phyloP scores from a whole-genome alignment of 2,797 vertebrate genomes.

The Galagoides demidoff region DNA sequence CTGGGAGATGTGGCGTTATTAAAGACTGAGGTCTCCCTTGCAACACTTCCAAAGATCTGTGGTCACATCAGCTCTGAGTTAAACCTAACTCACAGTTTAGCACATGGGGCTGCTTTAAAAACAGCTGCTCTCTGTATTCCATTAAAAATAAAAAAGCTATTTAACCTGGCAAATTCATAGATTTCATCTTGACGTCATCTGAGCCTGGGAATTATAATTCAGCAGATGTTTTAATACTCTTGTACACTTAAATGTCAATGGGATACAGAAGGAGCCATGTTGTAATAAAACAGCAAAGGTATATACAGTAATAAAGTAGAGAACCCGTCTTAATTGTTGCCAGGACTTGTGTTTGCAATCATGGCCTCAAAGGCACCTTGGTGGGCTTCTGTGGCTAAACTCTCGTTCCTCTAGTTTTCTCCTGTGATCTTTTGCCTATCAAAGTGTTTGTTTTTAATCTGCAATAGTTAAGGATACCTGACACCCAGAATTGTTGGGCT shows the following conservation, averaged over 20 bases:
- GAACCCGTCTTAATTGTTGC: conserved; percentile 19
- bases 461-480: neutral
- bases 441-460: neutral
- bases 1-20: neutral
- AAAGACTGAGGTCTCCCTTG: conserved; percentile 29
- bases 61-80: conserved; percentile 28
- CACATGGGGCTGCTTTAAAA: conserved; percentile 33
- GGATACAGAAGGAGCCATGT: neutral
- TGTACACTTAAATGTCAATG: neutral
- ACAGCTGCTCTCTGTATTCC: conserved; percentile 59
- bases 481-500: neutral
- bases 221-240: conserved; percentile 67
- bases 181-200: conserved; percentile 61
- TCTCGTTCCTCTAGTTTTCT: neutral
- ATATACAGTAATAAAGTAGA: neutral
- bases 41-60: neutral
- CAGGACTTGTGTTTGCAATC: conserved; percentile 14
- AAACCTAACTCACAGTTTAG: conserved; percentile 6
- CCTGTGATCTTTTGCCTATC: neutral
- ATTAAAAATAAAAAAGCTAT: conserved; percentile 55
- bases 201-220: conserved; percentile 60
- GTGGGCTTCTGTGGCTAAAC: neutral
- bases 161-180: conserved; percentile 55
- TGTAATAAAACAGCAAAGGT: conserved; percentile 17
- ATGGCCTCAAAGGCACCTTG: conserved; percentile 21